Base-by-base conservation (phyloP, 1,140 invertebrate genomes). In the Eubasilissa regina region DNA sequence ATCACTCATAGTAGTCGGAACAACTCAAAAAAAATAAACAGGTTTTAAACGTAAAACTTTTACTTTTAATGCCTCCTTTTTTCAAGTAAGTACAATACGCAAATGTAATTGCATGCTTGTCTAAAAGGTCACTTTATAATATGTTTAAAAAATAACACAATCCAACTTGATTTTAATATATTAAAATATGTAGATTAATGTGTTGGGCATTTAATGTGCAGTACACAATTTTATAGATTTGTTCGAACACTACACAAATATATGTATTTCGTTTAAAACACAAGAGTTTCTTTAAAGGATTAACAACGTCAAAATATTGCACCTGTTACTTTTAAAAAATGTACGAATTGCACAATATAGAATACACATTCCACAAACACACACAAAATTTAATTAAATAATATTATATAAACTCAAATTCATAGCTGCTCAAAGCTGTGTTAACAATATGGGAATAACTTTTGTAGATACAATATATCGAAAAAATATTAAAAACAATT, bases 1-100 rank as follows among this genome's bases (percentile, higher is more conserved):
- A 66, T 66, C 62, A 66, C 62, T 66, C 62, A 66, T 66, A 66
- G 44, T 66, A 66, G 43, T 66, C 62, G 0, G 62, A 51, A 51
- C 43, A 47, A 47, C 13, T 45, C 13, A 45, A 66, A 66, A 66
- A n/a, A n/a, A 19, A 35, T 9, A 66, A 66, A 66, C 62, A 66
- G 62, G 62, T 66, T 66, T 66, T 13, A 62, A 25, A 7, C 25
- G n/a, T 51, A 0, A 66, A 66, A 66, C 62, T 66, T 66, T 66
- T 66, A 66, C 62, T 66, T 66, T 66, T 66, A n/a, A 44, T 9
- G 43, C 15, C 56, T 60, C 51, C 51, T 55, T 56, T 56, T 35
- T 56, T 10, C 6, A 56, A 56, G 53, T 56, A 19, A 17, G n/a
- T 35, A 35, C 25, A 35, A 35, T 35, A 35, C 25, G 25, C 25